Evolutionary conservation across 2,113 vertebrate species (phyloP).

Genomic region (Dascyllus trimaculatus): DNA sequence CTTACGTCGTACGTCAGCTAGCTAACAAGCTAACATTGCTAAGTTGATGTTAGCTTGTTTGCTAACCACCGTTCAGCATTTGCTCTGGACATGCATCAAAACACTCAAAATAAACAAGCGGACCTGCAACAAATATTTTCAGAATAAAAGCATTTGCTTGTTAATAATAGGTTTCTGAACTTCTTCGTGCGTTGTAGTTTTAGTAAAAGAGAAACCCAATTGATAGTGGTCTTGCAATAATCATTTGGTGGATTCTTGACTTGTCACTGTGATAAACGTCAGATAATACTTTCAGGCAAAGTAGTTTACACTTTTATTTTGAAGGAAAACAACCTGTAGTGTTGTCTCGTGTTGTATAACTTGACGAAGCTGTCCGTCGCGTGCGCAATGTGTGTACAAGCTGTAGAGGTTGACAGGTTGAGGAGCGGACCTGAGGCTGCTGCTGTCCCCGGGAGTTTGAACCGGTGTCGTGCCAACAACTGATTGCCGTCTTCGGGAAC

Average conservation of each 20-base stretch:
- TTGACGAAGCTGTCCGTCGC: background rate
- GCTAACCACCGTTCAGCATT: constrained; percentile 52
- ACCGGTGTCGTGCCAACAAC: too few species aligned
- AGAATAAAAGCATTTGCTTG: constrained; percentile 22
- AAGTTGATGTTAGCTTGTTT: constrained; percentile 67
- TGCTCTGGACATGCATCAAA: constrained; percentile 38
- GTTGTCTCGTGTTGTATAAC: background rate
- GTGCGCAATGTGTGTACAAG: constrained; percentile 20
- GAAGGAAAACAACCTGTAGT: constrained; percentile 23
- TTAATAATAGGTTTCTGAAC: background rate
- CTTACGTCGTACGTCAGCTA: constrained; percentile 25
- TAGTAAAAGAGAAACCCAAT: fast-evolving
- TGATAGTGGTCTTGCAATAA: fast-evolving
- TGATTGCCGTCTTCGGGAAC: too few species aligned
- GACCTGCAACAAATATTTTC: background rate
- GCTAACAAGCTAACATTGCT: constrained; percentile 61
- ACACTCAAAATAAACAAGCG: constrained; percentile 29
- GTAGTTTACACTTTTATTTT: constrained; percentile 38
- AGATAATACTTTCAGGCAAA: background rate
- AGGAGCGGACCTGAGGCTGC: background rate
- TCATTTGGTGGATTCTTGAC: fast-evolving
- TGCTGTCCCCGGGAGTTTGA: too few species aligned
- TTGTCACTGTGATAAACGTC: fast-evolving
- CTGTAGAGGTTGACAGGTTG: constrained; percentile 24
- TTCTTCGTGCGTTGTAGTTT: fast-evolving